These are phyloP conservation scores for Lonchura striata DNA, from an alignment of 2,113 vertebrate species.

Conservation along the genomic window DNA sequence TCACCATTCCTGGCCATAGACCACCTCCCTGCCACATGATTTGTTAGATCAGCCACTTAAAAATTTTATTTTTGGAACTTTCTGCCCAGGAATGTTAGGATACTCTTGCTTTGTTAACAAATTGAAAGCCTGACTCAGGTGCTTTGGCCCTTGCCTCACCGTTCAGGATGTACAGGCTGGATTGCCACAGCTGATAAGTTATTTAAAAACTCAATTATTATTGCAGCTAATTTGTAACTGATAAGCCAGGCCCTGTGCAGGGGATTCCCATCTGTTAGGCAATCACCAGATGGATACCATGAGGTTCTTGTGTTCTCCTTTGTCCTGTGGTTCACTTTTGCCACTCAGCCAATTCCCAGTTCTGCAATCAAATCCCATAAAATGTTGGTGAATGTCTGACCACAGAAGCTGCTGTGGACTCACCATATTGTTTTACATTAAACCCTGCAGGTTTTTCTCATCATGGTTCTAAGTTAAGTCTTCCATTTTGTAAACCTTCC, in stretches of 20 bases:
- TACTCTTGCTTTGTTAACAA: neutral
- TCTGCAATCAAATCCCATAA: neutral
- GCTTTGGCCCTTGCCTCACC: fast-evolving
- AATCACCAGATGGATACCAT: fast-evolving
- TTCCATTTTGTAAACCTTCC: neutral
- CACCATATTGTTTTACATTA: fast-evolving
- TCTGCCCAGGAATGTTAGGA: neutral
- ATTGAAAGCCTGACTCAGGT: neutral
- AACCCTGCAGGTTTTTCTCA: neutral
- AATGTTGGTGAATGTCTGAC: neutral
- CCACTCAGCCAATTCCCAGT: neutral
- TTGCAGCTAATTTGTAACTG: neutral
- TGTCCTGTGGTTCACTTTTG: neutral
- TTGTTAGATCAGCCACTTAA: neutral
- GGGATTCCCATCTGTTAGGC: neutral
- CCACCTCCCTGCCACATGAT: neutral
- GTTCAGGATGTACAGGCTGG: neutral
- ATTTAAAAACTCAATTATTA: neutral
- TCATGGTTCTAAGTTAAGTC: neutral
- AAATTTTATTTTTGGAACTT: neutral
- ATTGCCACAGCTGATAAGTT: neutral
- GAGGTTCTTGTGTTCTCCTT: neutral
- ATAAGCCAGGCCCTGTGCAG: neutral
- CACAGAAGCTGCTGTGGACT: neutral
- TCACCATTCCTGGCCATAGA: neutral